These are phyloP conservation scores for Cryptoprocta ferox DNA, from an alignment of 2,797 vertebrate genomes.

Conservation along the genomic window DNA sequence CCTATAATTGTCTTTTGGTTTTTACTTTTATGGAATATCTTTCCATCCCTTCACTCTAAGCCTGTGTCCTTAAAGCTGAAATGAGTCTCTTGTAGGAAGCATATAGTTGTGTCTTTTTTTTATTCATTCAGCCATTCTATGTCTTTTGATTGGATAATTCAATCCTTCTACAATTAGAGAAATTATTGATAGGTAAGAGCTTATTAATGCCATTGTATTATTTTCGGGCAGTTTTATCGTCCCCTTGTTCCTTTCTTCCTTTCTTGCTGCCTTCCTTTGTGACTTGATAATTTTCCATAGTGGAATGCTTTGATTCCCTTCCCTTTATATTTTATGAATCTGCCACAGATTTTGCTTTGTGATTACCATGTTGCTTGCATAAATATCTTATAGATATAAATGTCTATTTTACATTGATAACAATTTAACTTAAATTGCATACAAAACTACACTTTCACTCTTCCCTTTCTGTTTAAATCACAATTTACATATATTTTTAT, in stretches of 20 bases:
- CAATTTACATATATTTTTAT: not conserved
- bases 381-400: not conserved
- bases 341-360: not conserved
- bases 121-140: not conserved
- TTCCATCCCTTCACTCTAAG: not conserved
- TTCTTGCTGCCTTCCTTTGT: not conserved
- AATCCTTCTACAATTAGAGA: not conserved
- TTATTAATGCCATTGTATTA: not conserved
- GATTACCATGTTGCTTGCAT: not conserved
- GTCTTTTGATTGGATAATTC: not conserved
- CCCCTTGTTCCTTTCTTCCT: not conserved
- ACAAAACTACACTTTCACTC: not conserved
- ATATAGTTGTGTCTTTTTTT: not conserved
- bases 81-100: not conserved
- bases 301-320: not conserved
- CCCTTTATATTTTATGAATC: not conserved
- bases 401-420: not conserved
- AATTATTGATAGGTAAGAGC: not conserved
- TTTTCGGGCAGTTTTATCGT: not conserved
- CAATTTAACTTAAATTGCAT: not conserved
- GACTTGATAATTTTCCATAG: not conserved
- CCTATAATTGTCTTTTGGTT: not conserved
- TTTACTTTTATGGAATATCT: not conserved
- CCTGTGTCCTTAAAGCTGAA: not conserved
- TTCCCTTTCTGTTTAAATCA: not conserved